A percentile compares a stretch with the other conserved stretches of the same genome.
Evolutionary conservation across 2,888 invertebrate genomes (phyloP).

Genomic region (Oxycera nigricornis): DNA sequence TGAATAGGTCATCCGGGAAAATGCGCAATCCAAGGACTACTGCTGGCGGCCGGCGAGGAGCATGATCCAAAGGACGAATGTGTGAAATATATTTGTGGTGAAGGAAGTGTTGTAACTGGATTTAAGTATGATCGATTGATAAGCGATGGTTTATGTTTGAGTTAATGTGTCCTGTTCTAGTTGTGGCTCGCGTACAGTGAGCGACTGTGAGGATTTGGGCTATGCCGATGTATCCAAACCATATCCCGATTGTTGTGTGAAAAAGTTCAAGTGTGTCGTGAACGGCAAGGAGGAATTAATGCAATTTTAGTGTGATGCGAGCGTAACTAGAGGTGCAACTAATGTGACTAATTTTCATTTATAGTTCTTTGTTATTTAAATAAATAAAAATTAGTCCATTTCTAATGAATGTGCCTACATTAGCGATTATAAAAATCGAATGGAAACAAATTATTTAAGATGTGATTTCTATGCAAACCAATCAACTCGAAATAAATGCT

Average conservation of each 20-base stretch:
- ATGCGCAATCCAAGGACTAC: conserved; percentile 10
- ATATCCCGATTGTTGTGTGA: conserved; percentile 31
- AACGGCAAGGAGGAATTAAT: conserved; percentile 18
- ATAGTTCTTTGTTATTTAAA: neutral
- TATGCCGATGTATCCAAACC: conserved; percentile 33
- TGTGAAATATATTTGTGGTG: conserved; percentile 23
- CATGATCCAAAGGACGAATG: conserved; percentile 31
- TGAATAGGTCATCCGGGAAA: conserved; percentile 26
- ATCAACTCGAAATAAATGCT: neutral
- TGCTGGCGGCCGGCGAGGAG: conserved; percentile 26
- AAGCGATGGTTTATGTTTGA: neutral
- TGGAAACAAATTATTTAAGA: too few species aligned
- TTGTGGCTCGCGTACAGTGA: conserved; percentile 32
- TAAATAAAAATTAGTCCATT: too few species aligned
- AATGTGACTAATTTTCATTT: neutral
- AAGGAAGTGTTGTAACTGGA: conserved; percentile 28
- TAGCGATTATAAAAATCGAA: too few species aligned
- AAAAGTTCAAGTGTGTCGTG: conserved; percentile 26
- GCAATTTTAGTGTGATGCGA: neutral
- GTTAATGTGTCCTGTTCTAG: neutral
- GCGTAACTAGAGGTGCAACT: neutral
- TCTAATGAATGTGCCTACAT: too few species aligned
- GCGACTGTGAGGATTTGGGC: conserved; percentile 26
- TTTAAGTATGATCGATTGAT: conserved; percentile 29
- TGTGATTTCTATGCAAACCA: too few species aligned